Evolutionary conservation across 1,140 invertebrate genomes (phyloP).

Genomic region (Drosophila gunungcola): DNA sequence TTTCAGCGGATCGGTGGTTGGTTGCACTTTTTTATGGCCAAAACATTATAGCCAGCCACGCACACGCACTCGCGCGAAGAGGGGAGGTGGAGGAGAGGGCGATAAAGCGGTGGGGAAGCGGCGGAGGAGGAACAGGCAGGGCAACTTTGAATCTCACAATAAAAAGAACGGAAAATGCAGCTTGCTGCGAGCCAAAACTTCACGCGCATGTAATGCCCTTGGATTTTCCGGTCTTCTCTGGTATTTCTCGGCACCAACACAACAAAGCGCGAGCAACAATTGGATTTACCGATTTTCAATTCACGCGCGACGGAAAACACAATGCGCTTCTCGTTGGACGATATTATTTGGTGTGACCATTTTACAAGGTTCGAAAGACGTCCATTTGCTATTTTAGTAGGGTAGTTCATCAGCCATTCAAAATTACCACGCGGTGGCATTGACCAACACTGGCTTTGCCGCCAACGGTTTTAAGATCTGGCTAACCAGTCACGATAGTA

Average conservation of each 20-base stretch:
- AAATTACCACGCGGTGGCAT: too few species aligned
- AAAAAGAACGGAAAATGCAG: conserved; percentile 19
- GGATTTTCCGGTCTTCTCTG: background rate
- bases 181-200: conserved; percentile 28
- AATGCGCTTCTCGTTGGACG: conserved; percentile 17
- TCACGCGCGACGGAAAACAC: conserved; percentile 41
- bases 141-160: conserved; percentile 17
- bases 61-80: conserved; percentile 46
- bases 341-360: too few species aligned
- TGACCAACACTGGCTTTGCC: too few species aligned
- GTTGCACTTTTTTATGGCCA: conserved; percentile 33
- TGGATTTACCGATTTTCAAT: conserved; percentile 42
- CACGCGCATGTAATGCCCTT: conserved; percentile 17
- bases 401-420: too few species aligned
- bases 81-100: conserved; percentile 13
- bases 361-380: too few species aligned
- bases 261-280: conserved; percentile 24
- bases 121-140: conserved; percentile 19
- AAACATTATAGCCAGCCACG: conserved; percentile 41
- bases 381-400: too few species aligned
- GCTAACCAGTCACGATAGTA: too few species aligned
- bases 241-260: background rate
- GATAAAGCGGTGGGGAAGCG: conserved; percentile 3
- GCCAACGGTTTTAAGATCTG: too few species aligned
- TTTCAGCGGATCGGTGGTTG: conserved; percentile 16